Percentiles rank a stretch among this genome's conserved stretches.
Evolutionary conservation across 2,797 vertebrate species (phyloP).

Genomic region (Parauchenoglanis punctatus): DNA sequence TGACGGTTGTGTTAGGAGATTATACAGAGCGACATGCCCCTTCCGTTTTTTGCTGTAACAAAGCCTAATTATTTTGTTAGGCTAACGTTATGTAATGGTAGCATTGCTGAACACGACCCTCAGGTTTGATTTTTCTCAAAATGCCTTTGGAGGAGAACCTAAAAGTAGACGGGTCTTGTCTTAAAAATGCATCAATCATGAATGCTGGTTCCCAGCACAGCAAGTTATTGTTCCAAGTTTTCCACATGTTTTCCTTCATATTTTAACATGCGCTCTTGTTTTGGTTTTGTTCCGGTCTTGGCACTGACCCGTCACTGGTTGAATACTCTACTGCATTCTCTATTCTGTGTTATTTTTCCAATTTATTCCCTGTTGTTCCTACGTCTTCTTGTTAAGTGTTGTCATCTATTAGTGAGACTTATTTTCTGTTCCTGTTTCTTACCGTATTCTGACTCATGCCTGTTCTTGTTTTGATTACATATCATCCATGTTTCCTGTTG

Average conservation of each 20-base stretch:
- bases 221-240: neutral
- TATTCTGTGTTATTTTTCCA: neutral
- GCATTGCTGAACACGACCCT: no score
- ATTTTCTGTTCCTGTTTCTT: neutral
- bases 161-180: neutral
- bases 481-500: neutral
- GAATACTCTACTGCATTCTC: neutral
- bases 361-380: conserved; percentile 1
- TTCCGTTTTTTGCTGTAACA: neutral
- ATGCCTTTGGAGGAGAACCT: neutral
- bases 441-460: neutral
- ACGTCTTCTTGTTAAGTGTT: neutral
- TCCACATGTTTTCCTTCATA: neutral
- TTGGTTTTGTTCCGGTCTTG: neutral
- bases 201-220: neutral
- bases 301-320: neutral
- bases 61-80: no score
- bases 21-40: neutral
- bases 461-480: neutral
- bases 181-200: neutral
- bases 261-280: neutral
- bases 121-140: neutral
- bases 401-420: neutral
- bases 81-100: no score
- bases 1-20: neutral